A percentile compares a stretch with the other conserved stretches of the same genome.
Evolutionary conservation across 2,113 vertebrate genomes (phyloP).

Genomic region (Dicerorhinus sumatrensis): DNA sequence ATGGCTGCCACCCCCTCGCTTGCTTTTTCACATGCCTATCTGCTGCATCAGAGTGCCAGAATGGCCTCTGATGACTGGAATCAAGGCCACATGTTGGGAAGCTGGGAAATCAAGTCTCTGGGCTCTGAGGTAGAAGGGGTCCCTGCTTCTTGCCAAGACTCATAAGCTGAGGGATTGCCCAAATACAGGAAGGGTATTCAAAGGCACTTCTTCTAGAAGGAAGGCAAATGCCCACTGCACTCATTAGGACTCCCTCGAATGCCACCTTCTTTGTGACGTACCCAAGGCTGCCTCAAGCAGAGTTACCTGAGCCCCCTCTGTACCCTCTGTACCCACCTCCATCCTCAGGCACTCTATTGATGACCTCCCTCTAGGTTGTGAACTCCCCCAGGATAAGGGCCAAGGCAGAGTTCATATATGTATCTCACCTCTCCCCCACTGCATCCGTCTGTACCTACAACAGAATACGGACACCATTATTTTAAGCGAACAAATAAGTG

Average conservation of each 20-base stretch:
- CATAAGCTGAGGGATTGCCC: background rate
- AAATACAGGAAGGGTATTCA: background rate
- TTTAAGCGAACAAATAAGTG: background rate
- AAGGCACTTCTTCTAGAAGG: background rate
- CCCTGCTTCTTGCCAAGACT: background rate
- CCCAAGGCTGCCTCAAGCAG: background rate
- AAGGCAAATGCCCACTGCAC: background rate
- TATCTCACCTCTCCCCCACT: background rate
- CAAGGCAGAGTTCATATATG: background rate
- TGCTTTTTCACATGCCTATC: background rate
- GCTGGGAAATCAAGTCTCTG: background rate
- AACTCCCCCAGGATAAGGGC: background rate
- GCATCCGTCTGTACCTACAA: background rate
- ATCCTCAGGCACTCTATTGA: background rate
- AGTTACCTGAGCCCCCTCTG: background rate
- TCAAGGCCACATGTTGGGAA: background rate
- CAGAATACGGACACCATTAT: background rate
- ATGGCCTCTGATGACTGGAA: background rate
- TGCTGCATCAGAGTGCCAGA: background rate
- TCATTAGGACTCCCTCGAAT: background rate
- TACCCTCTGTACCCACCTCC: background rate
- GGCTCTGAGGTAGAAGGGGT: background rate
- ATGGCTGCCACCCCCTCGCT: no score
- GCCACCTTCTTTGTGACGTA: background rate
- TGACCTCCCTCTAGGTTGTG: background rate